Evolutionary conservation across 2,888 invertebrate genomes (phyloP).

Genomic region (Lochmaea crataegi): DNA sequence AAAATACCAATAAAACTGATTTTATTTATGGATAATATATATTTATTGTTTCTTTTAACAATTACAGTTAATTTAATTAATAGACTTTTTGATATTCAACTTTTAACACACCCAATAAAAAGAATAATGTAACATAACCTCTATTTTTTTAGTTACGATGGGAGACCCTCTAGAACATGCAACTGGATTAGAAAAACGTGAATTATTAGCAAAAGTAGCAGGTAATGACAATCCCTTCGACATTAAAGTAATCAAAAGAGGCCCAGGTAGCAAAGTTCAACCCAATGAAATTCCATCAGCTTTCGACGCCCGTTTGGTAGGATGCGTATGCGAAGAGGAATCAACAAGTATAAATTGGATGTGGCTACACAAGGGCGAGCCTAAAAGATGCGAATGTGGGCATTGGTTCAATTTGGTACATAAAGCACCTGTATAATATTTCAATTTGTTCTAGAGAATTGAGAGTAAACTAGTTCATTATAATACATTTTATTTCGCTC

Average conservation of each 20-base stretch:
- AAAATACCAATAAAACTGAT: slow-evolving; percentile 22
- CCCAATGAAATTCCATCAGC: slow-evolving; percentile 94
- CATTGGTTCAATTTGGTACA: slow-evolving; percentile 95
- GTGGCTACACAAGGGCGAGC: slow-evolving; percentile 91
- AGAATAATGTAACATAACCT: neutral
- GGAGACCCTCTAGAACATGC: slow-evolving; percentile 93
- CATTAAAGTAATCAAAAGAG: slow-evolving; percentile 84
- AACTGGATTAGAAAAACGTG: slow-evolving; percentile 92
- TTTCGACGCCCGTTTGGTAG: slow-evolving; percentile 89
- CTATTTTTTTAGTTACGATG: slow-evolving; percentile 71
- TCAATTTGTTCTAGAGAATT: slow-evolving; percentile 31
- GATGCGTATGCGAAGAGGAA: slow-evolving; percentile 97
- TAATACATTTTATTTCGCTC: slow-evolving; percentile 49
- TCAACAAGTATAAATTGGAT: slow-evolving; percentile 91
- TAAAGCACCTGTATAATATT: slow-evolving; percentile 75
- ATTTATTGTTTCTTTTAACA: neutral
- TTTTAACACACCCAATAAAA: neutral
- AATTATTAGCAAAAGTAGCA: slow-evolving; percentile 85
- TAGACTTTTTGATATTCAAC: neutral
- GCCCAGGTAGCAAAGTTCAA: slow-evolving; percentile 81
- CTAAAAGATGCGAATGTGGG: slow-evolving; percentile 95
- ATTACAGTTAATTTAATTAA: neutral
- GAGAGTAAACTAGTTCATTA: slow-evolving; percentile 45
- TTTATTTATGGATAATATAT: neutral
- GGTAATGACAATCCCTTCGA: slow-evolving; percentile 92